Percentiles rank a stretch among this genome's conserved stretches.
These are phyloP conservation scores for Timema podura DNA, from an alignment of 2,888 invertebrate genomes.

Conservation along the genomic window DNA sequence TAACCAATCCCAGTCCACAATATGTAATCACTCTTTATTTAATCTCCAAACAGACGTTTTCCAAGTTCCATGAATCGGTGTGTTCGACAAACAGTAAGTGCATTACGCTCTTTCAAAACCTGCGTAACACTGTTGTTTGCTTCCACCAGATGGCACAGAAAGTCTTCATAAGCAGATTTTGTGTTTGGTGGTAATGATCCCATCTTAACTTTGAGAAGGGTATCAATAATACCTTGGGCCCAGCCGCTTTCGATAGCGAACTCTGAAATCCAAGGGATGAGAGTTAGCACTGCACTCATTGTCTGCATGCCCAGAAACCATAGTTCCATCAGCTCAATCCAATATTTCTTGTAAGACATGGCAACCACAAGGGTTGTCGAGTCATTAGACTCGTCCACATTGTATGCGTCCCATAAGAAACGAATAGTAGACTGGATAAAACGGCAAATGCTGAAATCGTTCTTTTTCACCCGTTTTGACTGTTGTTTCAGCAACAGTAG, in stretches of 20 bases:
- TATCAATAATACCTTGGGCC: conserved; percentile 82
- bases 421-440: conserved; percentile 86
- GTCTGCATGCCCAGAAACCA: conserved; percentile 96
- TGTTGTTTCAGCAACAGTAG: conserved; percentile 78
- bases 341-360: conserved; percentile 79
- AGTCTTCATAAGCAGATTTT: conserved; percentile 86
- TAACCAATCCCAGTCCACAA: not conserved
- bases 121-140: conserved; percentile 69
- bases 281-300: conserved; percentile 73
- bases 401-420: conserved; percentile 90
- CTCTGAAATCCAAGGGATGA: conserved; percentile 84
- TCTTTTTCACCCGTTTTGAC: conserved; percentile 76
- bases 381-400: conserved; percentile 82
- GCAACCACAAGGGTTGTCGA: conserved; percentile 77
- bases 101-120: conserved; percentile 77
- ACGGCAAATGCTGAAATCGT: conserved; percentile 83
- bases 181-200: conserved; percentile 78
- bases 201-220: conserved; percentile 75
- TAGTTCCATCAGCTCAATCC: conserved; percentile 85
- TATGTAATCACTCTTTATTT: conserved; percentile 39
- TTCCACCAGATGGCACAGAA: conserved; percentile 77
- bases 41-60: conserved; percentile 83
- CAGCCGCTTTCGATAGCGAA: conserved; percentile 92
- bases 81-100: conserved; percentile 76
- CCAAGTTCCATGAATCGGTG: conserved; percentile 87